Conservation (phyloP, 2,113 vertebrate genomes). For the Camarhynchus parvulus region DNA sequence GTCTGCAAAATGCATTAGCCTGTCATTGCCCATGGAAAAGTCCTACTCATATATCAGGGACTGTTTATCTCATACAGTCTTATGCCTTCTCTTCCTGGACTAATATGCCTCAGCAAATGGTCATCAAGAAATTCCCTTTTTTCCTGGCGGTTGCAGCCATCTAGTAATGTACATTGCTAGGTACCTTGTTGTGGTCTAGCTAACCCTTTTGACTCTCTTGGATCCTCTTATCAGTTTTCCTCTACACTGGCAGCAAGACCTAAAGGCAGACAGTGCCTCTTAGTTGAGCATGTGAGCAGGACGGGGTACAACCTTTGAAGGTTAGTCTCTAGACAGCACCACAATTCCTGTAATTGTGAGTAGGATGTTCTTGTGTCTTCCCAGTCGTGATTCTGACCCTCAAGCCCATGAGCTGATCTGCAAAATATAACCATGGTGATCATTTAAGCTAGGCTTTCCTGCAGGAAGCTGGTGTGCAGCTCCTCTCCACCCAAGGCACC, state of each 20-base stretch:
- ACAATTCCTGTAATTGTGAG: not conserved
- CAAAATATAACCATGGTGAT: not conserved
- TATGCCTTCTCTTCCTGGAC: not conserved
- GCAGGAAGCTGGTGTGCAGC: not conserved
- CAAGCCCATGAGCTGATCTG: not conserved
- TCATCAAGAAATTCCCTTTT: not conserved
- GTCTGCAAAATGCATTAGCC: not conserved
- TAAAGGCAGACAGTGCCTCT: not conserved
- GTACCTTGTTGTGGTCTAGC: not conserved
- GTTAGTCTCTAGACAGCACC: not conserved
- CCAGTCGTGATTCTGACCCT: not conserved
- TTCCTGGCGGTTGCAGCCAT: not conserved
- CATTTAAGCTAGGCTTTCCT: not conserved
- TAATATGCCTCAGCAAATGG: not conserved
- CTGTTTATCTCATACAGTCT: not conserved
- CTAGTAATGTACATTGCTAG: not conserved
- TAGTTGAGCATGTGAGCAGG: not conserved
- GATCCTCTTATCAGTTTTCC: not conserved
- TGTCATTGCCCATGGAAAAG: not conserved
- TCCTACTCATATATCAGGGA: not conserved
- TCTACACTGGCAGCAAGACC: not conserved
- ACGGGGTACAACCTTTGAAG: not conserved
- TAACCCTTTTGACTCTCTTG: not conserved
- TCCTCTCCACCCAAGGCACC: not conserved
- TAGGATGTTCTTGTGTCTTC: not conserved